A percentile compares a stretch with the other conserved stretches of the same genome.
Conservation (phyloP, 2,113 vertebrate genomes). For the Passer domesticus region DNA sequence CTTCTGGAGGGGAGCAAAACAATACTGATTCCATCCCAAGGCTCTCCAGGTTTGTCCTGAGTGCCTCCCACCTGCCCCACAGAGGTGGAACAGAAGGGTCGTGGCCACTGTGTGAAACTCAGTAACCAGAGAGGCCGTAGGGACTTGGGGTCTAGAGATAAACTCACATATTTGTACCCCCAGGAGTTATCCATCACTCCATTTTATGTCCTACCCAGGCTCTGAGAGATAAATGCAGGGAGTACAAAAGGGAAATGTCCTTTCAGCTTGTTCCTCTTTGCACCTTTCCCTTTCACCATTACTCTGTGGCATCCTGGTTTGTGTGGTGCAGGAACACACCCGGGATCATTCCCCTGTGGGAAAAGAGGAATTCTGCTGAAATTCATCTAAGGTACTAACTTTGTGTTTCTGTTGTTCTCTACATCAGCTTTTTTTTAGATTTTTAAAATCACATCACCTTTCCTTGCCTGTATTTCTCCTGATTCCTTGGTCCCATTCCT, state of each 20-base stretch:
- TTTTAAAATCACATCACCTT: background rate
- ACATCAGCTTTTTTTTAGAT: background rate
- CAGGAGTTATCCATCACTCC: background rate
- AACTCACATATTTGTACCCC: background rate
- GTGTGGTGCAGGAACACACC: background rate
- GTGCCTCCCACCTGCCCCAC: background rate
- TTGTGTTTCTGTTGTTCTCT: background rate
- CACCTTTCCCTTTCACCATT: background rate
- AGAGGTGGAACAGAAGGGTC: background rate
- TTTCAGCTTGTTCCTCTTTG: background rate
- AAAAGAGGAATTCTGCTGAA: background rate
- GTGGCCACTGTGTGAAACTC: background rate
- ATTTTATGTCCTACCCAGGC: background rate
- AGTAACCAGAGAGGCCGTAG: background rate
- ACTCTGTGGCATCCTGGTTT: no score
- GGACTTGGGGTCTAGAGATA: fast-evolving
- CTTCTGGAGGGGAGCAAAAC: background rate
- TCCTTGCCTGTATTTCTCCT: background rate
- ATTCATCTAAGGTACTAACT: background rate
- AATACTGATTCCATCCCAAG: background rate
- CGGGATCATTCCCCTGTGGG: background rate
- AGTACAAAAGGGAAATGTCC: background rate
- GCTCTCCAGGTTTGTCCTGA: background rate
- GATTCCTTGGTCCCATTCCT: background rate
- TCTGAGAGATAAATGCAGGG: background rate